phyloP scores from a whole-genome alignment of 1,140 invertebrate species.

The Bombus picipes region DNA sequence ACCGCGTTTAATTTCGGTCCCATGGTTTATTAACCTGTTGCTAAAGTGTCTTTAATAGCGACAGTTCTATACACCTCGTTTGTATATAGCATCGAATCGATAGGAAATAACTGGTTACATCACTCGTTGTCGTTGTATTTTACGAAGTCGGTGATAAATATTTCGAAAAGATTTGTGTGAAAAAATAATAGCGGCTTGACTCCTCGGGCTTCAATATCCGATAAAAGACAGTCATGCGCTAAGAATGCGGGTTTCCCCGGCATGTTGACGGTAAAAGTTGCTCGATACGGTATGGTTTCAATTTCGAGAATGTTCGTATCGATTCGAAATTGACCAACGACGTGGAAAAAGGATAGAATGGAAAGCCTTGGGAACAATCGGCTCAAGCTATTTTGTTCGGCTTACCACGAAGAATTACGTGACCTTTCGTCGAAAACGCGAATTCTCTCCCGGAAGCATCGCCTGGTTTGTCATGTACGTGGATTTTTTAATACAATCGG shows the following conservation, averaged over 20 bases:
- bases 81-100: neutral
- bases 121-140: neutral
- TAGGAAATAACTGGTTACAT: neutral
- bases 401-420: slow-evolving; percentile 1
- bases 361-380: slow-evolving; percentile 12
- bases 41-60: neutral
- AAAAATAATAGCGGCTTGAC: neutral
- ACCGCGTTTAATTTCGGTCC: neutral
- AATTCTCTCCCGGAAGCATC: neutral
- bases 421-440: neutral
- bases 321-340: neutral
- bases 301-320: slow-evolving; percentile 22
- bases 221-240: neutral
- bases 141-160: neutral
- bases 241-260: neutral
- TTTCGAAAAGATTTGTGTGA: neutral
- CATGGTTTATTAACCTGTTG: slow-evolving; percentile 32
- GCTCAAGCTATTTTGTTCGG: neutral
- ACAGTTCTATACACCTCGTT: neutral
- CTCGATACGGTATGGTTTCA: neutral
- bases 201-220: neutral
- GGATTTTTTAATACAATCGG: neutral
- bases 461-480: neutral
- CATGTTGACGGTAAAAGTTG: neutral
- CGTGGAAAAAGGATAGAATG: neutral